Conservation (phyloP, 92 coral and sea anemone species). For the Palythoa heliodiscus region DNA sequence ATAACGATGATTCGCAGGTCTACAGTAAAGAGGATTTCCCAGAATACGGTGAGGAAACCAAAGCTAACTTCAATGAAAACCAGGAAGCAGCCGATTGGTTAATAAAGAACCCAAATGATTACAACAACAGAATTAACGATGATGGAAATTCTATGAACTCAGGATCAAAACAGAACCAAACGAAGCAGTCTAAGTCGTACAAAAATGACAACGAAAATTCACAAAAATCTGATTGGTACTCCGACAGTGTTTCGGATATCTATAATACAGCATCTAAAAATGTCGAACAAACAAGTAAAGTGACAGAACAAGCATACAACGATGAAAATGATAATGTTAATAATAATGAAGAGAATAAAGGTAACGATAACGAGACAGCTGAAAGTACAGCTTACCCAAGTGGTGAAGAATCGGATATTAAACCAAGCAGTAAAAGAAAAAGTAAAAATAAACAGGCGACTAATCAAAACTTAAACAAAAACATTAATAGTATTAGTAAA, state of each 20-base stretch:
- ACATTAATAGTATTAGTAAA: background rate
- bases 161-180: background rate
- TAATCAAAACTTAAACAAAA: background rate
- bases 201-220: constrained; percentile 4
- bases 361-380: background rate
- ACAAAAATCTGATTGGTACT: constrained; percentile 8
- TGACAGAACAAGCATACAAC: background rate
- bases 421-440: background rate
- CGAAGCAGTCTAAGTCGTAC: background rate
- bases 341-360: background rate
- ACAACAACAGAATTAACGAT: constrained; percentile 50
- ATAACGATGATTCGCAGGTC: constrained; percentile 34
- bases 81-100: constrained; percentile 91
- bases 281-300: background rate
- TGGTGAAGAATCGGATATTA: background rate
- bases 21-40: constrained; percentile 66
- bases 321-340: background rate
- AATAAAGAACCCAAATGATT: constrained; percentile 71
- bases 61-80: constrained; percentile 75
- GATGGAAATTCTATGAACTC: constrained; percentile 19
- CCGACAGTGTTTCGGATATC: background rate
- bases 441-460: background rate
- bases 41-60: constrained; percentile 77
- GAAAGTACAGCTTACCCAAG: background rate
- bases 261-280: background rate